Base-by-base conservation (phyloP, 64 coral and sea anemone genomes). In the Pachyseris speciosa region DNA sequence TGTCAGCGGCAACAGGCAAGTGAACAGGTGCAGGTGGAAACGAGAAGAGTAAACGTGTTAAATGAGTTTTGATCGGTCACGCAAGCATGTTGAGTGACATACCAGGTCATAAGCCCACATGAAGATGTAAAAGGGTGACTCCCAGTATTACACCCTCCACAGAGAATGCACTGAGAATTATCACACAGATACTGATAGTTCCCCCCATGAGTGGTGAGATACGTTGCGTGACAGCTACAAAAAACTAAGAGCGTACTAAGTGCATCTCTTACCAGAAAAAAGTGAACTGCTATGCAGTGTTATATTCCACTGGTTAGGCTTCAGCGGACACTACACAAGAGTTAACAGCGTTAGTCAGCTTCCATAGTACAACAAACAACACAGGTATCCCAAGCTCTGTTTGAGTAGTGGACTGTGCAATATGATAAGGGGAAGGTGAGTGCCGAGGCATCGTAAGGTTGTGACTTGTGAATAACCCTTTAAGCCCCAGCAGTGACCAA, bases 281-380 rank as follows among this genome's bases (percentile, higher is more conserved):
- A 75, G 75, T 79, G 47, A 57, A 79, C 75, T 57, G 49, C 55
- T 52, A 61, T 60, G 52, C 33, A 81, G 53, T 37, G 53, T 81
- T 81, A 81, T 51, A 81, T 55, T 81, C 77, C 77, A 81, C 33
- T 81, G 77, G 34, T 81, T 81, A 81, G 77, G 77, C 51, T 36
- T 81, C 77, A 81, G 77, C 77, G 32, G 51, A 53, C 52, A 60
- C 77, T 81, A 63, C 77, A 81, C 53, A 81, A 81, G 77, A 81
- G 77, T 81, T 81, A 81, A 81, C 17, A 63, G 77, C 34, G 24
- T 81, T 81, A 81, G 77, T 81, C 52, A 58, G 28, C 51, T 59
- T 2, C 34, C 48, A 57, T 53, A 5, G 34, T 16, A 80, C 48
- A 59, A 53, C 17, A 58, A 80, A n/a, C 29, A 80, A 80, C 31